Evolutionary conservation across 2,113 vertebrate genomes (phyloP), one percentile per base, ranked within the genome.

Genomic region (Cettia cetti): DNA sequence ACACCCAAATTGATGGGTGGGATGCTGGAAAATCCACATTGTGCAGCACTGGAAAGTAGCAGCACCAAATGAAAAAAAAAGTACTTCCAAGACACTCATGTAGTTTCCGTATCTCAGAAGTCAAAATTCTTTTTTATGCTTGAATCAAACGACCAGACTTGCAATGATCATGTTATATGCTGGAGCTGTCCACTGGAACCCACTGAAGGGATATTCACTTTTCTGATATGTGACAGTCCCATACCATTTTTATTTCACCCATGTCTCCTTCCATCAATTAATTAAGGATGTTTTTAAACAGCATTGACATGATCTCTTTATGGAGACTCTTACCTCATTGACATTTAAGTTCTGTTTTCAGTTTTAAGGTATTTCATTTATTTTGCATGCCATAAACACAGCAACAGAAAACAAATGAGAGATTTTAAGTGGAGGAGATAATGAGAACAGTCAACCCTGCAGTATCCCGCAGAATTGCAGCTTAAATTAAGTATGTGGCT

Each of bases 111-210:
- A 39, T 37, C 13, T 23, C 42, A 53, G 13, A 63, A 50, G 23
- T 66, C 33, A 77, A 61, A 56, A n/a, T 59, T 63, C 6, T 47
- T 82, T 79, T 78, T 66, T 23, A 79, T 35, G 19, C 15, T 31
- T 63, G 13, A 76, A 39, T 42, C 56, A 33, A 89, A 83, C 12
- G 20, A 44, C n/a, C n/a, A 47, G 24, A 17, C 18, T 49, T 10
- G 0, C 19, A 71, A 57, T 44, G 33, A 57, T 6, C 21, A 52
- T 4, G 3, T 60, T 50, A 4, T 3, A 59, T 0, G 0, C 9
- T 86, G 31, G n/a, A 80, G 42, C 33, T 66, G 19, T 39, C 13
- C 50, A 57, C 42, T 69, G 56, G n/a, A 84, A 89, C 8, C 5
- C 64, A 54, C 1, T 35, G 54, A 83, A 63, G 24, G 35, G 15